Evolutionary conservation across 2,888 invertebrate species (phyloP), one percentile per base, ranked within the genome.

Genomic region (Drosophila prostipennis): DNA sequence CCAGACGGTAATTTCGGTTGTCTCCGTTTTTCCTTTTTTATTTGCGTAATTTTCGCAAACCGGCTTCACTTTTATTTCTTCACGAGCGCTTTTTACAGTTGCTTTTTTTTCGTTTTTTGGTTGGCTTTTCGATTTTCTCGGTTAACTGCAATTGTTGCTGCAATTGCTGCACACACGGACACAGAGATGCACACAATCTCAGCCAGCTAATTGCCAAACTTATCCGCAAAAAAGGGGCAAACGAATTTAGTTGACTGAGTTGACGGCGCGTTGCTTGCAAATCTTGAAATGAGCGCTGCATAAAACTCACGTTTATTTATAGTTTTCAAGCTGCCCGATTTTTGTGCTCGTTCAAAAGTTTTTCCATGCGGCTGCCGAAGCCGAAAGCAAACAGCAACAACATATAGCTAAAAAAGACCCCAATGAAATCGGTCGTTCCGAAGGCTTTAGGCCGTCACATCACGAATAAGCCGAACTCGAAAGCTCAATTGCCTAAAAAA

Each of bases 221-320:
- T 63, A 48, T 57, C 48, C 63, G 29, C 49, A 72, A 52, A 58
- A 64, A 72, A 26, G 48, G 40, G 40, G 37, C 53, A 40, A 46
- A 54, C 46, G 52, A 51, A 64, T 49, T 7, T 29, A 49, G 6
- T 48, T 68, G 26, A 26, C 26, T 55, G 29, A 67, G 77, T 79
- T 77, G 80, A 54, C 76, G 71, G 72, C 81, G 81, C 79, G 79
- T 78, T 83, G 83, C 87, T 89, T 84, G 87, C 87, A 90, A 91
- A 90, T 90, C 89, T 91, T 86, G 79, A 81, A 90, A 89, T 91
- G 90, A 88, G 84, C 85, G 80, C 87, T 87, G 79, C 88, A 80
- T 72, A 75, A 80, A 83, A 83, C 45, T 59, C 70, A 89, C 89
- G 84, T 89, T 91, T 91, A 91, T 90, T 91, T 91, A 90, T 91